Percentiles rank a stretch among this genome's conserved stretches.
Conservation (phyloP, 2,888 invertebrate species). For the Drosophila austrosaltans region DNA sequence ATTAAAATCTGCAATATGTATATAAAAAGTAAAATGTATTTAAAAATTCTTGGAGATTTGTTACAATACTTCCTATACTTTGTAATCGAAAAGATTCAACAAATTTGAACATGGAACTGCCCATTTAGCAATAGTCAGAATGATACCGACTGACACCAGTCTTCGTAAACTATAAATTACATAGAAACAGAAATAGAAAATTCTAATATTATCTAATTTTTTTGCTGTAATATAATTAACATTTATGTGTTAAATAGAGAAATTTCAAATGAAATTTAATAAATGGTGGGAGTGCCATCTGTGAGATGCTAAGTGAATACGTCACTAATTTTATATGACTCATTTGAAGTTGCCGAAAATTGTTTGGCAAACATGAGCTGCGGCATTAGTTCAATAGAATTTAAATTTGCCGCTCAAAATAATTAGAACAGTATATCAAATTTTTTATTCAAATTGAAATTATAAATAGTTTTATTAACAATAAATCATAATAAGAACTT, state of each 20-base stretch:
- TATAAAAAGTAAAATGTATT: no score
- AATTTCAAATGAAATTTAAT: not conserved
- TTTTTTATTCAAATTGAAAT: no score
- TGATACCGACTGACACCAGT: conserved; percentile 4
- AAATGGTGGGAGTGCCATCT: not conserved
- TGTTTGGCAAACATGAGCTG: not conserved
- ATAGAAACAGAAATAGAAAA: not conserved
- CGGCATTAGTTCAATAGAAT: no score
- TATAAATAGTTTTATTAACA: no score
- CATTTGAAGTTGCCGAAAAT: not conserved
- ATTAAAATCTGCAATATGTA: no score
- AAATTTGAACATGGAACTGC: no score
- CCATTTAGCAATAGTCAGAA: not conserved
- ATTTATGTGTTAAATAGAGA: not conserved
- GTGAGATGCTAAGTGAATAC: not conserved
- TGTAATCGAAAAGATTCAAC: no score
- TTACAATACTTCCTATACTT: no score
- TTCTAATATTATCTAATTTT: not conserved
- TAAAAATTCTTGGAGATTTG: no score
- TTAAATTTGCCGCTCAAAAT: not conserved
- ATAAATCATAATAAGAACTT: no score
- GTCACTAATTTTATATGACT: not conserved
- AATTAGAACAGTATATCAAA: not conserved
- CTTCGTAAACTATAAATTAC: not conserved
- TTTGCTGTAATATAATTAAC: not conserved